Evolutionary conservation across 30 jellyfish, hydroid and myxozoan genomes (phyloP).

Genomic region (Pseudorhiza aurosa): DNA sequence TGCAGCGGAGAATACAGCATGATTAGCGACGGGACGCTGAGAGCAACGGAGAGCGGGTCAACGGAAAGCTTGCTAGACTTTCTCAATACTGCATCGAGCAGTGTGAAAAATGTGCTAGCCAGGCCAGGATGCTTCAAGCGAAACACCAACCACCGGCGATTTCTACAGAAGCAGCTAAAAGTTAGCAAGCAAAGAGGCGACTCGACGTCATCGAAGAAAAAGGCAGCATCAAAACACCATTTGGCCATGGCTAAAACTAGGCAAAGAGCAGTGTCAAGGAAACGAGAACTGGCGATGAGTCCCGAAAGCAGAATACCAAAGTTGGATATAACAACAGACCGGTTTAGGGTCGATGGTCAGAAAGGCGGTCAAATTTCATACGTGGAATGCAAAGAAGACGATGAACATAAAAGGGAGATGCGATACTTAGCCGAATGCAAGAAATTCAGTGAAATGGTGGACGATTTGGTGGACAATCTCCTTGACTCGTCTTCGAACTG

Average conservation of each 20-base stretch:
- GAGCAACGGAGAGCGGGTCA: constrained; percentile 44
- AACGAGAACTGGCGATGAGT: not conserved
- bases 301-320: not conserved
- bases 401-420: constrained; percentile 16
- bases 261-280: constrained; percentile 10
- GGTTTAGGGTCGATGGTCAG: not conserved
- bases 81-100: constrained; percentile 90
- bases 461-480: constrained; percentile 73
- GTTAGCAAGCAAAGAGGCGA: constrained; percentile 36
- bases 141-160: constrained; percentile 95
- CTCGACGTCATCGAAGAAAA: not conserved
- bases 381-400: not conserved
- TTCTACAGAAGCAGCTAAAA: constrained; percentile 85
- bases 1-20: not conserved
- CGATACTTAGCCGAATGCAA: constrained; percentile 62
- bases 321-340: not conserved
- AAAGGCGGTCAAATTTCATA: not conserved
- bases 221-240: constrained; percentile 27
- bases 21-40: constrained; percentile 22
- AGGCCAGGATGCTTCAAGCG: constrained; percentile 97
- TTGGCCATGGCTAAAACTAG: constrained; percentile 45
- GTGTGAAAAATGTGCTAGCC: constrained; percentile 87
- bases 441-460: constrained; percentile 53
- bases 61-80: constrained; percentile 83
- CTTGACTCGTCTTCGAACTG: constrained; percentile 33